phyloP scores from a whole-genome alignment of 2,113 vertebrate genomes.

The Pycnonotus jocosus region DNA sequence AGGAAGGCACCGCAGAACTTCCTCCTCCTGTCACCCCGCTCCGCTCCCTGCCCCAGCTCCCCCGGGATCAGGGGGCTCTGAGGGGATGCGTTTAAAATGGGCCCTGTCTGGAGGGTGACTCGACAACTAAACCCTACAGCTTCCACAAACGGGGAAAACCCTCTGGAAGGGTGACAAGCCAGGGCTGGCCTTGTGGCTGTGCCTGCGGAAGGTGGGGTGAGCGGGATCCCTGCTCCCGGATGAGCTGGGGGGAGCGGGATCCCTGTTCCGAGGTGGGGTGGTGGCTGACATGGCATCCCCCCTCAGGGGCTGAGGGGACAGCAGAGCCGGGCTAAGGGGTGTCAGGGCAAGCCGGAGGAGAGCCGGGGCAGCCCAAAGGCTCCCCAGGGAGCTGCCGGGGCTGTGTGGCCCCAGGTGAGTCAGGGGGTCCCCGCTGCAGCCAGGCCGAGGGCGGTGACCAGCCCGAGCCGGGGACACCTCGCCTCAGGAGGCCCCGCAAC shows the following conservation, averaged over 20 bases:
- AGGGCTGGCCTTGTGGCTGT: not conserved
- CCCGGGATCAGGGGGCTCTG: not conserved
- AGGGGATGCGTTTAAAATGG: not conserved
- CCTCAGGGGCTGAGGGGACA: not conserved
- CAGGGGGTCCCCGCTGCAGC: not conserved
- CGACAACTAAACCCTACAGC: not conserved
- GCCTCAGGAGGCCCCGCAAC: not conserved
- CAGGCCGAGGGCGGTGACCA: not conserved
- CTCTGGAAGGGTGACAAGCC: not conserved
- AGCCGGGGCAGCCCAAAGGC: not conserved
- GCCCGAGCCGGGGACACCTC: not conserved
- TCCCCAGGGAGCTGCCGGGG: not conserved
- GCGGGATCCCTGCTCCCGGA: not conserved
- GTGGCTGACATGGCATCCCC: not conserved
- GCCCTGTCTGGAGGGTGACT: not conserved
- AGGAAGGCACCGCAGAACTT: not conserved
- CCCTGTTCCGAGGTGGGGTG: not conserved
- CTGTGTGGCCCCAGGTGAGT: not conserved
- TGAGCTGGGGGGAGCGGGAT: not conserved
- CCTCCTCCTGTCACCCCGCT: not conserved
- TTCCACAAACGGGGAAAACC: accelerated
- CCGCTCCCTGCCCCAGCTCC: not conserved
- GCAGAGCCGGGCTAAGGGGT: not conserved
- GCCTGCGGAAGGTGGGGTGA: not conserved
- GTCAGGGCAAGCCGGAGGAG: not conserved